These are phyloP conservation scores for Cryptocheilus praepositus DNA, from an alignment of 2,888 invertebrate species.

Conservation along the genomic window DNA sequence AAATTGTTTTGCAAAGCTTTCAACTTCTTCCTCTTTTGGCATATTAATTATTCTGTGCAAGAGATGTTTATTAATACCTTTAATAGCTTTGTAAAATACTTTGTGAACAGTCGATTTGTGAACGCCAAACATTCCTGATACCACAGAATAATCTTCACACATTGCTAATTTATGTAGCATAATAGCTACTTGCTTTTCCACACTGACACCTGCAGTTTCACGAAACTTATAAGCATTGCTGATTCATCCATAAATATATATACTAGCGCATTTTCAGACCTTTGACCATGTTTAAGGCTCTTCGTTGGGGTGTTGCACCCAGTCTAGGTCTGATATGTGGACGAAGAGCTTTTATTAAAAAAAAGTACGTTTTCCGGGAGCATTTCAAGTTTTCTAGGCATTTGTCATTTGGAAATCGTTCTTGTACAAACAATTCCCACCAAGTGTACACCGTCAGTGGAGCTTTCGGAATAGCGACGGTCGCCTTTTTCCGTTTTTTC, in stretches of 20 bases:
- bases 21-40: conserved; percentile 33
- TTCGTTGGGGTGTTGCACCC: conserved; percentile 31
- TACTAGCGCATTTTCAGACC: conserved; percentile 7
- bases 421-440: conserved; percentile 54
- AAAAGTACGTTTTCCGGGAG: conserved; percentile 54
- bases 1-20: too few species aligned
- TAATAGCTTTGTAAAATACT: background rate
- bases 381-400: conserved; percentile 51
- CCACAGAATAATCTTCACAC: background rate
- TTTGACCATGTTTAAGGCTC: conserved; percentile 36
- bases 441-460: conserved; percentile 36
- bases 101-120: conserved; percentile 12
- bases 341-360: conserved; percentile 43
- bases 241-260: conserved; percentile 9
- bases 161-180: background rate
- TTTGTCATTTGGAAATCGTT: conserved; percentile 37
- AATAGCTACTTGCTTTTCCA: background rate
- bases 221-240: background rate
- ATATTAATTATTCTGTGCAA: conserved; percentile 9
- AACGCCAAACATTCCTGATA: conserved; percentile 13
- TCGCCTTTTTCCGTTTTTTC: background rate
- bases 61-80: background rate
- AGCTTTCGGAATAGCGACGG: background rate
- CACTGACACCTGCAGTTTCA: conserved; percentile 6
- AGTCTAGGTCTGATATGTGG: conserved; percentile 46